Conservation (phyloP, 2,113 vertebrate genomes). For the Silurus meridionalis region DNA sequence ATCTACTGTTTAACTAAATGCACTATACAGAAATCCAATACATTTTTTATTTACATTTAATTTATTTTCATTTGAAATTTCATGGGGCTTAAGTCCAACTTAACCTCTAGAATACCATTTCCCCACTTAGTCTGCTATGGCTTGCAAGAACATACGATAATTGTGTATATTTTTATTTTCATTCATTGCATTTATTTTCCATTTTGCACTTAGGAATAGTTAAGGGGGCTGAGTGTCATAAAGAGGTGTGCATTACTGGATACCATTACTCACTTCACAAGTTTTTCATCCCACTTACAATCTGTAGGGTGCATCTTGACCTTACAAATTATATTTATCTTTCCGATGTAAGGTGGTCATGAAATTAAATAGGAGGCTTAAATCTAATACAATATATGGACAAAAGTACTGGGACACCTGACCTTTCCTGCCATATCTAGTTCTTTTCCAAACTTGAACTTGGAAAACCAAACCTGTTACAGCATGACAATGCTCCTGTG, state of each 20-base stretch:
- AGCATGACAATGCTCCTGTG: too few species aligned
- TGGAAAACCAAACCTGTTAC: too few species aligned
- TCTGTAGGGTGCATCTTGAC: not conserved
- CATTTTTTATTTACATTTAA: too few species aligned
- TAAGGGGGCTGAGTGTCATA: not conserved
- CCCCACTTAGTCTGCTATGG: not conserved
- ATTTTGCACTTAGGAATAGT: not conserved
- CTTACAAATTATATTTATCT: conserved; percentile 3
- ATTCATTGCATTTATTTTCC: conserved; percentile 8
- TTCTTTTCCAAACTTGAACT: too few species aligned
- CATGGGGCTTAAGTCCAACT: too few species aligned
- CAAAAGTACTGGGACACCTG: too few species aligned
- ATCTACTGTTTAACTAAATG: not conserved
- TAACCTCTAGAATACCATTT: too few species aligned
- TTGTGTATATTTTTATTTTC: not conserved
- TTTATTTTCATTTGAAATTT: too few species aligned
- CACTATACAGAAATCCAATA: not conserved
- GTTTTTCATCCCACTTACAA: conserved; percentile 2
- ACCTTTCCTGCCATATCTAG: too few species aligned
- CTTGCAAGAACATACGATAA: not conserved
- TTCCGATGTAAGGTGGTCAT: not conserved
- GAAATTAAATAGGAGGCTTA: not conserved
- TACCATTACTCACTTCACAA: conserved; percentile 26
- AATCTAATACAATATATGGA: not conserved
- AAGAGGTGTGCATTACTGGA: conserved; percentile 5